Conservation (phyloP, 2,888 invertebrate species). For the Drosophila meridiana region DNA sequence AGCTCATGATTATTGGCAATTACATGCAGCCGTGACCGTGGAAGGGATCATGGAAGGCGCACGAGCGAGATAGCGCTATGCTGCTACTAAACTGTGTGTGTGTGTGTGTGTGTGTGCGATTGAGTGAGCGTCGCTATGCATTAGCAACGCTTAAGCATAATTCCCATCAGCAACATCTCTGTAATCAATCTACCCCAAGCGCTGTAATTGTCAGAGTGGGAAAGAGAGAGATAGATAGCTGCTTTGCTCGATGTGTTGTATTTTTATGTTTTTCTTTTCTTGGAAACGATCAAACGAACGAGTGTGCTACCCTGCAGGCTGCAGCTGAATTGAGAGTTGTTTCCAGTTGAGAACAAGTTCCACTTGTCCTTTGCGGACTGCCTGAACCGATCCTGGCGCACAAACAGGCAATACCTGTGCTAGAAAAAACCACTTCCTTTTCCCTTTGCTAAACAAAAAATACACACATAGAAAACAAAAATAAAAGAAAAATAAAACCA, state of each 20-base stretch:
- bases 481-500: conserved; percentile 33
- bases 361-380: conserved; percentile 49
- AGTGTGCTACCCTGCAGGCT: conserved; percentile 37
- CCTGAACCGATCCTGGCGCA: conserved; percentile 21
- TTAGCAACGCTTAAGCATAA: conserved; percentile 24
- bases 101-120: background rate
- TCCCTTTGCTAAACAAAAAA: conserved; percentile 35
- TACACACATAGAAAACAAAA: conserved; percentile 9
- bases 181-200: conserved; percentile 53
- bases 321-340: conserved; percentile 1
- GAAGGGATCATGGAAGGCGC: conserved; percentile 38
- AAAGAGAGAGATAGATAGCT: background rate
- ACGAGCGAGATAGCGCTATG: conserved; percentile 7
- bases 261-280: conserved; percentile 1
- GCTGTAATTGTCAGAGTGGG: conserved; percentile 35
- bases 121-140: conserved; percentile 8
- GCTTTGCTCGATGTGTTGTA: background rate
- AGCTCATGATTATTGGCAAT: conserved; percentile 72
- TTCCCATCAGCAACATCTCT: conserved; percentile 19
- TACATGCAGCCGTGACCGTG: conserved; percentile 63
- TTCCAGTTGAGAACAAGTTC: conserved; percentile 42
- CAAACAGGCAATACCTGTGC: conserved; percentile 40
- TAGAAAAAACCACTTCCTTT: conserved; percentile 62
- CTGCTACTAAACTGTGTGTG: background rate
- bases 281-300: conserved; percentile 34